Conservation (phyloP, 2,797 vertebrate species). For the Catharus ustulatus region DNA sequence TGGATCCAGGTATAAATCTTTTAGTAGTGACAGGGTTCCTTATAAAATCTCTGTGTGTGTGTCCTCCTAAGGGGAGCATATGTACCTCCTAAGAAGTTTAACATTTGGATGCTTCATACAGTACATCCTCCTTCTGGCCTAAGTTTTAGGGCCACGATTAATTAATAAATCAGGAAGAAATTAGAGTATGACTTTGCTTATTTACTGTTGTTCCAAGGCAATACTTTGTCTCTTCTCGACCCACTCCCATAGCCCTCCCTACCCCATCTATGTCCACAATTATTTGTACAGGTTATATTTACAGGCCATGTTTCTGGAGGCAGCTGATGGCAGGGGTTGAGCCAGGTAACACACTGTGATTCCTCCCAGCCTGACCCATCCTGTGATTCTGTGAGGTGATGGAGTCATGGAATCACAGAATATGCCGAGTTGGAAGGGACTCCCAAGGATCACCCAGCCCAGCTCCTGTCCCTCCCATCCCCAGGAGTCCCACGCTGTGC, state of each 20-base stretch:
- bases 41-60: not conserved
- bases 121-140: not conserved
- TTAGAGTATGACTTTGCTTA: not conserved
- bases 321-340: not conserved
- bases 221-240: not conserved
- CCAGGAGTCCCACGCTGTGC: not conserved
- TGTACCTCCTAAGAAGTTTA: not conserved
- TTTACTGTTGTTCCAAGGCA: not conserved
- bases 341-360: fast-evolving
- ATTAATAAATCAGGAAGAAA: not conserved
- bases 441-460: not conserved
- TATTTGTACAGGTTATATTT: not conserved
- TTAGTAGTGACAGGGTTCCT: not conserved
- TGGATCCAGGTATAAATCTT: not conserved
- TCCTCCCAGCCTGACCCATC: not conserved
- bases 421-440: fast-evolving
- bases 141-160: not conserved
- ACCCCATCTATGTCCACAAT: not conserved
- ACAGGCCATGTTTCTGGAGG: not conserved
- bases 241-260: not conserved
- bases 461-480: not conserved
- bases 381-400: not conserved
- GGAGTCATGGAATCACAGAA: not conserved
- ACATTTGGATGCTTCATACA: not conserved
- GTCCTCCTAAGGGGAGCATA: not conserved